Conservation (phyloP, 2,888 invertebrate species). For the Xestia c-nigrum region DNA sequence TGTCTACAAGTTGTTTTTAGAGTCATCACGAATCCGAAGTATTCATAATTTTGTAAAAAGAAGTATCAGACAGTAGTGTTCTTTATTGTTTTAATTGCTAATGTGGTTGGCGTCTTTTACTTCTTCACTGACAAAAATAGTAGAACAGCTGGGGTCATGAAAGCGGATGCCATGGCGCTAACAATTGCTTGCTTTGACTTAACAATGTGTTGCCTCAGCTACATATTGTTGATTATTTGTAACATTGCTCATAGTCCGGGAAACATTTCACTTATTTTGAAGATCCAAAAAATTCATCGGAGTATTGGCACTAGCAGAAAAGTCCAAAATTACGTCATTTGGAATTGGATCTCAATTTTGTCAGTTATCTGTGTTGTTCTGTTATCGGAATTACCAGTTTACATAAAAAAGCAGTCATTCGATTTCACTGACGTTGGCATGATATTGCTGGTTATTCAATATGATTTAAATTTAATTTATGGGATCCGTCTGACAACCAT, state of each 20-base stretch:
- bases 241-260: conserved; percentile 9
- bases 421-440: not conserved
- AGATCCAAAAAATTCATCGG: conserved; percentile 20
- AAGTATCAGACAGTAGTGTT: conserved; percentile 3
- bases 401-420: not conserved
- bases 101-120: not conserved
- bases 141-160: accelerated
- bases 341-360: not conserved
- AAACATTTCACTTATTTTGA: conserved; percentile 14
- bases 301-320: not conserved
- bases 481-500: conserved; percentile 7
- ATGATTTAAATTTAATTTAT: conserved; percentile 21
- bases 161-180: not conserved
- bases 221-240: conserved; percentile 2
- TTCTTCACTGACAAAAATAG: not conserved
- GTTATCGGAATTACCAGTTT: no score
- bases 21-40: no score
- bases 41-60: no score
- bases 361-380: not conserved
- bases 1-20: no score
- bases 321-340: not conserved
- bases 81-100: not conserved
- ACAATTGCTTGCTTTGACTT: not conserved
- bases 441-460: not conserved
- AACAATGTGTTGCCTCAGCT: not conserved